Base-by-base conservation (phyloP, 2,888 invertebrate genomes). In the Chymomyza procnemis region DNA sequence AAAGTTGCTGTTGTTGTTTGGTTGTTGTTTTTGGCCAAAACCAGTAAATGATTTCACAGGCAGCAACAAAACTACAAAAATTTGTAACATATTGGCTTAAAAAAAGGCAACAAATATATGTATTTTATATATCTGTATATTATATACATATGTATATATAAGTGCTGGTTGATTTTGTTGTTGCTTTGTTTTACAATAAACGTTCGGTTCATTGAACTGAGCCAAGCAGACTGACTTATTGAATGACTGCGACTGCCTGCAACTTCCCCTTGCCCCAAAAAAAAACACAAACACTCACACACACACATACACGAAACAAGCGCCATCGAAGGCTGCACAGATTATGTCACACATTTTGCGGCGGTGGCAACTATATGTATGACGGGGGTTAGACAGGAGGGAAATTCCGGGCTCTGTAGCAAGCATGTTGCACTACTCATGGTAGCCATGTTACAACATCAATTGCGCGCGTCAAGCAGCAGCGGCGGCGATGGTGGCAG, bases 391-490 rank as follows among this genome's bases (percentile, higher is more conserved):
- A n/a, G n/a, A n/a, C n/a, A n/a, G 4, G 34, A 46, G 18, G 30
- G 41, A 73, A 73, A 41, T 41, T 12, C 34, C 34, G 79, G 82
- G 87, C 16, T 50, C 48, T 50, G 16, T 82, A 81, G 79, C 84
- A 46, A 65, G 80, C 62, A 75, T 87, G 87, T 81, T 87, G 81
- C 85, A 87, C 57, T 57, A 41, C 85, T 85, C 85, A 70, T 87
- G 87, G 83, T 83, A 87, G 86, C 86, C 79, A 85, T 87, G 88
- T 83, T 83, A 85, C 83, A 83, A 87, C 83, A 83, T 83, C 82
- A 83, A 87, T 87, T 85, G 87, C 82, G 83, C 85, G 81, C 87
- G 83, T 82, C 87, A 82, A 84, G 79, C 80, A 81, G 52, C 71
- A 78, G 71, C 72, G 75, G 55, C 71, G 77, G 34, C 64, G 74